Percentiles rank a stretch among this genome's conserved stretches.
These are phyloP conservation scores for Agonopterix subpropinquella DNA, from an alignment of 2,888 invertebrate species.

Conservation along the genomic window DNA sequence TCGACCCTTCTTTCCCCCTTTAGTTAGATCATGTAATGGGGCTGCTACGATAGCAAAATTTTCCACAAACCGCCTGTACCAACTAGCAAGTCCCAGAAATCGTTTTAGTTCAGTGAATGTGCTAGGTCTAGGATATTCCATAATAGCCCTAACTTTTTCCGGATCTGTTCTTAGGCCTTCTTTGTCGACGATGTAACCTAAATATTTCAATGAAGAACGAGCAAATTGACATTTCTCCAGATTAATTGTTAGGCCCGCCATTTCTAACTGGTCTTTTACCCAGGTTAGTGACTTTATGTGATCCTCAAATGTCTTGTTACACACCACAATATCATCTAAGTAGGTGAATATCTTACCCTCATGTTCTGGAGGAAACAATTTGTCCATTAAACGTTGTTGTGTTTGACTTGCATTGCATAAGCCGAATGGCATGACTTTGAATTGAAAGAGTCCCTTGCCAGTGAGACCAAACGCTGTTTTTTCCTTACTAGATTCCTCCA, in stretches of 20 bases:
- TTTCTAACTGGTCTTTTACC: neutral
- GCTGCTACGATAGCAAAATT: constrained; percentile 12
- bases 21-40: constrained; percentile 7
- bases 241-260: constrained; percentile 2
- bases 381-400: constrained; percentile 10
- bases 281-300: neutral
- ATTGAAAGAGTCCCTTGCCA: constrained; percentile 6
- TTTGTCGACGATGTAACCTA: constrained; percentile 12
- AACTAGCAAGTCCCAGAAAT: constrained; percentile 13
- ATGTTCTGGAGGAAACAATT: constrained; percentile 4
- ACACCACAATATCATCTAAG: constrained; percentile 9
- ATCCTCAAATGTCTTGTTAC: constrained; percentile 3
- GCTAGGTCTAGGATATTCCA: constrained; percentile 14
- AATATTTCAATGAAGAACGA: constrained; percentile 5
- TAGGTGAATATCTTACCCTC: constrained; percentile 8
- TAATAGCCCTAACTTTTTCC: constrained; percentile 12
- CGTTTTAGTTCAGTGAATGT: constrained; percentile 12
- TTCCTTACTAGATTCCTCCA: constrained; percentile 8
- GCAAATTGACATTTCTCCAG: constrained; percentile 10
- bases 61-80: constrained; percentile 12
- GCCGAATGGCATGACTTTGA: constrained; percentile 11
- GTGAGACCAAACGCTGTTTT: constrained; percentile 12
- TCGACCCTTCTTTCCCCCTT: constrained; percentile 2
- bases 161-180: constrained; percentile 12
- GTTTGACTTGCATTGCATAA: constrained; percentile 7